phyloP scores from a whole-genome alignment of 2,113 vertebrate species.

The Toxotes jaculatrix region DNA sequence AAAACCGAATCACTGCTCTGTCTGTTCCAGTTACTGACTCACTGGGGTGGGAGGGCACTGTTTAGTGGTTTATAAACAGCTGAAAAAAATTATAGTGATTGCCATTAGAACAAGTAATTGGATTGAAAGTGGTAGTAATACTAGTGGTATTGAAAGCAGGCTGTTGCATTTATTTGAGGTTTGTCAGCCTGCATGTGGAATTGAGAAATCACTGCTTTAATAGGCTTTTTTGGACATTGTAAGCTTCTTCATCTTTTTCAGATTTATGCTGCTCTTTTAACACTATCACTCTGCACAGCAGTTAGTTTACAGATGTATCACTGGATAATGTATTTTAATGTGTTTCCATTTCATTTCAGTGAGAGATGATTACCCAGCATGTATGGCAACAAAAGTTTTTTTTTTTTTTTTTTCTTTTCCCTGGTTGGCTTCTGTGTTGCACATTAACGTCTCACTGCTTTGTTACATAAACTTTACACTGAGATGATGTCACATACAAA shows the following conservation, averaged over 20 bases:
- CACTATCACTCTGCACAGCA: background rate
- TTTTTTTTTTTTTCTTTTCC: background rate
- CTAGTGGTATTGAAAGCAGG: background rate
- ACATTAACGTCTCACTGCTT: background rate
- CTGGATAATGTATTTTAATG: background rate
- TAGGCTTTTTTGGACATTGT: background rate
- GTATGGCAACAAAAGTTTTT: too few species aligned
- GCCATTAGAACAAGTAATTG: background rate
- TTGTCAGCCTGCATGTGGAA: background rate
- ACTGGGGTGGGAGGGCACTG: slow-evolving; percentile 19
- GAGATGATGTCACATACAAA: background rate
- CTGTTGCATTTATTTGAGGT: background rate
- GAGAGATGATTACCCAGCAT: background rate
- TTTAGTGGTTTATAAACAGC: background rate
- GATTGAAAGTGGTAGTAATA: background rate
- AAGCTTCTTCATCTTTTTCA: background rate
- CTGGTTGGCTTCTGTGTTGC: background rate
- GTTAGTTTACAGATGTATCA: background rate
- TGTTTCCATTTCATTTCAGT: background rate
- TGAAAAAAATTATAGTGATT: background rate
- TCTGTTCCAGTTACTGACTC: slow-evolving; percentile 65
- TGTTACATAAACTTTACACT: background rate
- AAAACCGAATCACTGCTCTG: slow-evolving; percentile 62
- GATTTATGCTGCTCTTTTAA: too few species aligned
- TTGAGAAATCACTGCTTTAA: background rate